phyloP scores from a whole-genome alignment of 2,797 vertebrate species.

The Micropoecilia bifurca region DNA sequence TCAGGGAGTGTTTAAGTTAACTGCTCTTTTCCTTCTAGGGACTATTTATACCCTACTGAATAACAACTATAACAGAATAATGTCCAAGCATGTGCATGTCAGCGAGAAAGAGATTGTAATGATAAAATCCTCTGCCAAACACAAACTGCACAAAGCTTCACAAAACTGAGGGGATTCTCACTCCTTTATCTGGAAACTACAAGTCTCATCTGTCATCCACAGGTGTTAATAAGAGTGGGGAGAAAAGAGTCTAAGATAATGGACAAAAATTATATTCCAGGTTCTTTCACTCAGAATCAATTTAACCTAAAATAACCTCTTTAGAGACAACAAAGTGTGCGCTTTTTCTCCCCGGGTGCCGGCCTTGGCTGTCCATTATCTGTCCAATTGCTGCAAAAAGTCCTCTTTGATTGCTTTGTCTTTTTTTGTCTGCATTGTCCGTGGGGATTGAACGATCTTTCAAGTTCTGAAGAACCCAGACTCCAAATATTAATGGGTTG shows the following conservation, averaged over 20 bases:
- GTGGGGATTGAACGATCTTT: conserved; percentile 36
- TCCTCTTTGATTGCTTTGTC: conserved; percentile 31
- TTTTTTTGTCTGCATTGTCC: conserved; percentile 36
- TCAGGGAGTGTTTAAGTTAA: background rate
- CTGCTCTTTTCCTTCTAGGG: background rate
- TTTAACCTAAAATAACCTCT: conserved; percentile 42
- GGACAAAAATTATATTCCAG: conserved; percentile 12
- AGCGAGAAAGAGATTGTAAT: background rate
- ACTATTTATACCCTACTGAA: background rate
- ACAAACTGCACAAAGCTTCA: background rate
- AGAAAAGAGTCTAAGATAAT: conserved; percentile 12
- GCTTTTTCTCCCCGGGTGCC: background rate
- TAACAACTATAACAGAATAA: background rate
- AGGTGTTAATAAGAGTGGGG: background rate
- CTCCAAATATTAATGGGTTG: background rate
- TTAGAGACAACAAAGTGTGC: conserved; percentile 30
- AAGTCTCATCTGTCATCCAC: background rate
- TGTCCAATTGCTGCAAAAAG: conserved; percentile 32
- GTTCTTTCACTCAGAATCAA: conserved; percentile 23
- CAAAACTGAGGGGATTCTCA: background rate
- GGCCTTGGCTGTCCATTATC: conserved; percentile 38
- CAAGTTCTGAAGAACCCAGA: conserved; percentile 30
- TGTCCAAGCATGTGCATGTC: background rate
- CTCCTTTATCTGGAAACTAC: background rate
- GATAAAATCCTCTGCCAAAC: background rate